phyloP scores from a whole-genome alignment of 2,797 vertebrate species.

The Coccyzus lansbergi region DNA sequence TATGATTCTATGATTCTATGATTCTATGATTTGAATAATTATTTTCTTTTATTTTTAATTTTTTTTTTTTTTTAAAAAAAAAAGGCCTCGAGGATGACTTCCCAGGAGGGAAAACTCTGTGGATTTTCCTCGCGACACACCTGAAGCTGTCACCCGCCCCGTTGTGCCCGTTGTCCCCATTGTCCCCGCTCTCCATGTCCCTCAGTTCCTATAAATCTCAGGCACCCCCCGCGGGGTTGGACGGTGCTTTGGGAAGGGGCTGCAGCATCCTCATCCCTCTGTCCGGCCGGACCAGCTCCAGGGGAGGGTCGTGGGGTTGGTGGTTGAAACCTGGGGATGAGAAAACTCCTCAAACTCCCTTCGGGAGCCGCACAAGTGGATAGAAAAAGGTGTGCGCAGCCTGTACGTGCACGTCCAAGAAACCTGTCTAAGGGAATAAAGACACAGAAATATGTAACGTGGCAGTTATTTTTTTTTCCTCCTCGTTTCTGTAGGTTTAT shows the following conservation, averaged over 20 bases:
- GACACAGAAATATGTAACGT: fast-evolving
- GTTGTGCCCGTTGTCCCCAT: background rate
- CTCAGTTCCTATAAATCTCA: background rate
- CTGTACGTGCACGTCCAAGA: background rate
- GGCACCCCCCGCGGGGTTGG: background rate
- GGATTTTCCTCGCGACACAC: background rate
- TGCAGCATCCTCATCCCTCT: background rate
- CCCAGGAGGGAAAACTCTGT: background rate
- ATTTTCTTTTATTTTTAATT: background rate
- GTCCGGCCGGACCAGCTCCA: background rate
- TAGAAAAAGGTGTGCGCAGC: background rate
- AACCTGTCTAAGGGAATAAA: background rate
- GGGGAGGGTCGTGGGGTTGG: no score
- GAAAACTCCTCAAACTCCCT: background rate
- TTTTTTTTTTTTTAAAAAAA: no score
- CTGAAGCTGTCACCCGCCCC: background rate
- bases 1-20: no score
- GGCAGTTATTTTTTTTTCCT: background rate
- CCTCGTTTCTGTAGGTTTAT: background rate
- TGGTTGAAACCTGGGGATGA: background rate
- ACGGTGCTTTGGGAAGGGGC: background rate
- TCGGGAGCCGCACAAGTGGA: background rate
- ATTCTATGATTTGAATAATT: no score
- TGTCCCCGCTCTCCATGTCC: background rate
- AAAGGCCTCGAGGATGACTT: background rate